phyloP scores from a whole-genome alignment of 2,113 vertebrate genomes.

The Dasyurus viverrinus region DNA sequence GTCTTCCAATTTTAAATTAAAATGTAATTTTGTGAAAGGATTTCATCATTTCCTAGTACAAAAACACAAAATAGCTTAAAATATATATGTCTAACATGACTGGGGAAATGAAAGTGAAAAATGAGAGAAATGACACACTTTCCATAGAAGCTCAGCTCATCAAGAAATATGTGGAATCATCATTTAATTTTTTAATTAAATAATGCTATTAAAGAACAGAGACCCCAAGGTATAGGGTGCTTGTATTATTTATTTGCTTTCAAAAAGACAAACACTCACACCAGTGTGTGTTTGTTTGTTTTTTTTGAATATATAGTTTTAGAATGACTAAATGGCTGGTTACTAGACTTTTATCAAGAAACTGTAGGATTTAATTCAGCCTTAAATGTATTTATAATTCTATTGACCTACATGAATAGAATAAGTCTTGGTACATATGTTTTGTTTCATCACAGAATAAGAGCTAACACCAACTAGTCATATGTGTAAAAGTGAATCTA shows the following conservation, averaged over 20 bases:
- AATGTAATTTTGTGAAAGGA: conserved; percentile 36
- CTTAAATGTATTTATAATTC: background rate
- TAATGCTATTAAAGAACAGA: conserved; percentile 30
- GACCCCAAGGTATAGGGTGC: background rate
- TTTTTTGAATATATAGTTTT: background rate
- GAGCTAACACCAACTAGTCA: background rate
- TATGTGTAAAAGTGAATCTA: conserved; percentile 38
- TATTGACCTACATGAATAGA: background rate
- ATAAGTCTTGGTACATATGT: background rate
- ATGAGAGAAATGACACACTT: conserved; percentile 25
- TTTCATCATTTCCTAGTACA: conserved; percentile 26
- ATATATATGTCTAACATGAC: conserved; percentile 57
- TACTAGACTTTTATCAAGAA: background rate
- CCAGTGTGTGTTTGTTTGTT: too few species aligned
- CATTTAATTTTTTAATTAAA: conserved; percentile 29
- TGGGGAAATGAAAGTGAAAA: conserved; percentile 52
- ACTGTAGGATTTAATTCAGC: conserved; percentile 7
- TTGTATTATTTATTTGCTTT: background rate
- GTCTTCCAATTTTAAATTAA: conserved; percentile 44
- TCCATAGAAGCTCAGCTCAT: background rate
- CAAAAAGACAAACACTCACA: conserved; percentile 29
- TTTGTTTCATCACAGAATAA: background rate
- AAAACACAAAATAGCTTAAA: conserved; percentile 56
- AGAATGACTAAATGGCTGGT: background rate
- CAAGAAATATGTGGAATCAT: conserved; percentile 22